phyloP scores from a whole-genome alignment of 2,113 vertebrate genomes.

The Cryptomyrus ogoouensis region DNA sequence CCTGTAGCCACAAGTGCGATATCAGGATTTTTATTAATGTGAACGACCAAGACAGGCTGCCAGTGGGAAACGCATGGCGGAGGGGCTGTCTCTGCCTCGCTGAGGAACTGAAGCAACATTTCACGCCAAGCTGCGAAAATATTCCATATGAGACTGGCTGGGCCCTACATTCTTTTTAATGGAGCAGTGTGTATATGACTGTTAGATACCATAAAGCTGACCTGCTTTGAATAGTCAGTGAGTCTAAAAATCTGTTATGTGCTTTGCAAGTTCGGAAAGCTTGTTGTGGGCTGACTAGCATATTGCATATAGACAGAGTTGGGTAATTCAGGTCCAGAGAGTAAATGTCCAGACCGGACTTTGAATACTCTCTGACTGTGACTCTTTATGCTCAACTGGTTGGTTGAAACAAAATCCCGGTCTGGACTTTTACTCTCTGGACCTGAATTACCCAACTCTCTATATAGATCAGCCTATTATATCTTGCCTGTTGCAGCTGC shows the following conservation, averaged over 20 bases:
- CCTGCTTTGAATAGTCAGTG: neutral
- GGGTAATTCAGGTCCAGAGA: too few species aligned
- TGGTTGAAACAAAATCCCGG: too few species aligned
- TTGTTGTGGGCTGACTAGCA: neutral
- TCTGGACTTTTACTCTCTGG: too few species aligned
- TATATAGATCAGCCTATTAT: neutral
- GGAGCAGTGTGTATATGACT: neutral
- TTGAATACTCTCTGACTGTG: too few species aligned
- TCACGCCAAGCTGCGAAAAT: neutral
- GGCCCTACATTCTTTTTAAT: neutral
- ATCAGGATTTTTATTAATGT: constrained; percentile 10
- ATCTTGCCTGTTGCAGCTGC: neutral
- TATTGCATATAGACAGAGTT: neutral
- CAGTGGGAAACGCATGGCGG: neutral
- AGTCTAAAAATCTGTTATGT: neutral
- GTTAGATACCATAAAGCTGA: neutral
- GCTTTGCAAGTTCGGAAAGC: neutral
- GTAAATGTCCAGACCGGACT: too few species aligned
- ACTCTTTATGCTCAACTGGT: too few species aligned
- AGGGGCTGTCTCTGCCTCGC: neutral
- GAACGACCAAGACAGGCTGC: neutral
- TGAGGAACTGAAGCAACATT: neutral
- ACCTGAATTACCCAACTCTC: too few species aligned
- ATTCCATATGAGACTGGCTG: neutral
- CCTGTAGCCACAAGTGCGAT: neutral